These are phyloP conservation scores for Proales similis DNA, from an alignment of 1,140 invertebrate species.

Conservation along the genomic window DNA sequence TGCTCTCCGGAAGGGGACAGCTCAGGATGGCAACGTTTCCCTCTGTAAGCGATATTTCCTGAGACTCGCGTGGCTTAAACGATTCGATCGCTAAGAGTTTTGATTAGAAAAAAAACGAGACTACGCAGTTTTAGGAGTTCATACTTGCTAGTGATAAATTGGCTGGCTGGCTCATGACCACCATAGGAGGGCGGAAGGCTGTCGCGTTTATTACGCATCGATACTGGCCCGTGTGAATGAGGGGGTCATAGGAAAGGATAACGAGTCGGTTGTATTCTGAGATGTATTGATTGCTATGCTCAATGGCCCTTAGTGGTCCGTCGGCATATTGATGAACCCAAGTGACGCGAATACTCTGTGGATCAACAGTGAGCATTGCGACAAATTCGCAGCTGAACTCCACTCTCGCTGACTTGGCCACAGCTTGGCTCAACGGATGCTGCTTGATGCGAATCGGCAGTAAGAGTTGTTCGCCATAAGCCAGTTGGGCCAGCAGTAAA, in stretches of 20 bases:
- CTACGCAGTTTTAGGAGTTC: neutral
- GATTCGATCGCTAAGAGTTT: neutral
- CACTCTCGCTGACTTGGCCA: too few species aligned
- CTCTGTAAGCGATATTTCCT: constrained; percentile 20
- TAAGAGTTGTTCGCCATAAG: too few species aligned
- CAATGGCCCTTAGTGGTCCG: too few species aligned
- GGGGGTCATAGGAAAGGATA: neutral
- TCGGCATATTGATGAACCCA: too few species aligned
- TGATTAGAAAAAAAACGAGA: neutral
- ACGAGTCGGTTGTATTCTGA: neutral
- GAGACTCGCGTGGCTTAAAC: constrained; percentile 3
- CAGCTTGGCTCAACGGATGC: too few species aligned
- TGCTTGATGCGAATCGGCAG: too few species aligned
- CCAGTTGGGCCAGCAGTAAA: too few species aligned
- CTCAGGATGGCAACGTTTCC: constrained; percentile 66
- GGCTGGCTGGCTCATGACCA: constrained; percentile 3
- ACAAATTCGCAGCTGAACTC: too few species aligned
- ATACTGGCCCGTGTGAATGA: neutral
- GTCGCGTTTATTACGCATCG: constrained; percentile 9
- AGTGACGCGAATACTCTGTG: too few species aligned
- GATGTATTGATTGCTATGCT: too few species aligned
- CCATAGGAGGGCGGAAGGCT: neutral
- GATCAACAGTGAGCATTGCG: too few species aligned
- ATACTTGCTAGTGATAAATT: constrained; percentile 11
- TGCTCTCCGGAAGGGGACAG: constrained; percentile 63